Conservation (phyloP, 2,113 vertebrate species). For the Opisthocomus hoazin region DNA sequence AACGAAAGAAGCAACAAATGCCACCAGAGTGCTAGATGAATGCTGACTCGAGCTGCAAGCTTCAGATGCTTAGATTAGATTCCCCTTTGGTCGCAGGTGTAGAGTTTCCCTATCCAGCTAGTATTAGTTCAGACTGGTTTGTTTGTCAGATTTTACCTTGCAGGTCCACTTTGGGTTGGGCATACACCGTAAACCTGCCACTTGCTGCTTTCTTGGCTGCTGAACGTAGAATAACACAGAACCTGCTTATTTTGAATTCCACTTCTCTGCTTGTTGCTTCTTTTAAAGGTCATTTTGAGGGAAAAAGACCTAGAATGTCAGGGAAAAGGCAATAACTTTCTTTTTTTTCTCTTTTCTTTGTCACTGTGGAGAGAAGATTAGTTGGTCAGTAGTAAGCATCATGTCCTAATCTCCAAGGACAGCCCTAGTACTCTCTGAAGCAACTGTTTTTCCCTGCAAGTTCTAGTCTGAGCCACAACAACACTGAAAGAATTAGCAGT, state of each 20-base stretch:
- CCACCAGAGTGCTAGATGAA: neutral
- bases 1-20: neutral
- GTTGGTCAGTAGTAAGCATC: neutral
- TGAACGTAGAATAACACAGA: neutral
- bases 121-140: neutral
- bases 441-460: neutral
- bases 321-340: neutral
- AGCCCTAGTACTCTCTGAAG: neutral
- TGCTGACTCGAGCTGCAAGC: neutral
- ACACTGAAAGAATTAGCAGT: neutral
- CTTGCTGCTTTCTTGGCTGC: neutral
- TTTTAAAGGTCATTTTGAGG: neutral
- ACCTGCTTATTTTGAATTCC: neutral
- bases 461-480: neutral
- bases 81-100: neutral
- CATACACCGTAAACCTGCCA: neutral
- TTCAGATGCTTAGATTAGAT: neutral
- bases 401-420: neutral
- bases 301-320: neutral
- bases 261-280: neutral
- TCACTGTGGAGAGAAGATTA: neutral
- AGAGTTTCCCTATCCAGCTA: neutral
- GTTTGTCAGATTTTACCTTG: neutral
- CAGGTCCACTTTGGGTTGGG: neutral
- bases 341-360: neutral